phyloP scores from a whole-genome alignment of 1,140 invertebrate species.

The Augochlora pura region DNA sequence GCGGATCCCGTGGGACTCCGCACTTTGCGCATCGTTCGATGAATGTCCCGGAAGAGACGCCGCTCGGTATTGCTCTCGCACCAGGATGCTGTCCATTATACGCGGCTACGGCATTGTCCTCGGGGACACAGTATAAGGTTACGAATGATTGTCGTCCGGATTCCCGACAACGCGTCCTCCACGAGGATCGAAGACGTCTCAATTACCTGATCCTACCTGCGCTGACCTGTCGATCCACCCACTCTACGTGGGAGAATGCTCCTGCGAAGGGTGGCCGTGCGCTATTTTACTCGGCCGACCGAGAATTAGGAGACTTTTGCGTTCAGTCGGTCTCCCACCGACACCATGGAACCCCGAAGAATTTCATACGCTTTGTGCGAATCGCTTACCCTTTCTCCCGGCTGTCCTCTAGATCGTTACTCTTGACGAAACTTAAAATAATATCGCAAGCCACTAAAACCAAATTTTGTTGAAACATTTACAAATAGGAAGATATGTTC shows the following conservation, averaged over 20 bases:
- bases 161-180: conserved; percentile 47
- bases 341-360: no score
- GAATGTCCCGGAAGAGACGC: conserved; percentile 62
- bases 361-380: no score
- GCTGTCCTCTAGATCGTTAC: no score
- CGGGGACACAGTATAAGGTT: conserved; percentile 54
- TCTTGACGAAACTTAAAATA: no score
- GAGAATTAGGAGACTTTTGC: conserved; percentile 5
- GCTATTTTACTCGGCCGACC: no score
- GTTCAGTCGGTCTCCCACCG: not conserved
- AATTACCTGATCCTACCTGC: conserved; percentile 57
- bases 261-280: not conserved
- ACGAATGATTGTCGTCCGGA: conserved; percentile 55
- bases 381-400: no score
- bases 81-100: conserved; percentile 60
- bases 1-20: conserved; percentile 57
- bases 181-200: conserved; percentile 52
- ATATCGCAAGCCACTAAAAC: no score
- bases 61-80: conserved; percentile 35
- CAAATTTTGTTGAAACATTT: no score
- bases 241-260: conserved; percentile 28
- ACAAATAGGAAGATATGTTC: no score
- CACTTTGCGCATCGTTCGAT: conserved; percentile 47
- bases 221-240: conserved; percentile 40
- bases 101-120: conserved; percentile 41